Evolutionary conservation across 1,140 invertebrate species (phyloP), one percentile per base, ranked within the genome.

Genomic region (Physella acuta): DNA sequence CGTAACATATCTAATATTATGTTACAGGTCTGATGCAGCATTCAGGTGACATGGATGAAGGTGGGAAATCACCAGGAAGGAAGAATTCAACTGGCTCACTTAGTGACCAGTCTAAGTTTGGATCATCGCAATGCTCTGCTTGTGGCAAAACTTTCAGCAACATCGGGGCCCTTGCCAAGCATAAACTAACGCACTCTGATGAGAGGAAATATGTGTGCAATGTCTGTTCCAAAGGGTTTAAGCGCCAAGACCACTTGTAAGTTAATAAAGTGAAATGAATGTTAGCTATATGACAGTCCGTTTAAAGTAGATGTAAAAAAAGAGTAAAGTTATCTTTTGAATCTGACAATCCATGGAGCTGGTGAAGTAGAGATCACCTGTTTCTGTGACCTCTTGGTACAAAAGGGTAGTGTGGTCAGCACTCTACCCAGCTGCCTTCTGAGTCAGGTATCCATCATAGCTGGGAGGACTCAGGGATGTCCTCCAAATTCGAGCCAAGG

Each of bases 171-270:
- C 89, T 98, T 77, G 95, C 95, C 66, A 98, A 98, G 86, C 96
- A 98, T 88, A 96, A 95, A 86, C 88, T 98, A 84, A 98, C 95
- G 74, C 96, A 98, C 88, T 97, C 94, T 86, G 95, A 98, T 86
- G 95, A 98, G 84, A 86, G 96, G 77, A 96, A 97, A 87, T 98
- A 97, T 86, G 91, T 95, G 70, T 98, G 96, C 86, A 91, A 89
- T 76, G 91, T 96, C 83, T 98, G 96, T 86, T 91, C 92, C 65
- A 98, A 98, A 87, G 95, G 95, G 75, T 98, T 98, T 88, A 98
- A 98, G 88, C 90, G 95, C 84, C 95, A 98, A 87, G 96, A 98
- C 88, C 96, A 98, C 88, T 90, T 98, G 93, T 96, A 88, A 94
- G 94, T 94, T 28, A 39, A 39, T 60, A 68, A 24, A 68, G 14